These are phyloP conservation scores for Dromococcyx pavoninus DNA, from an alignment of 2,797 vertebrate species.

Conservation along the genomic window DNA sequence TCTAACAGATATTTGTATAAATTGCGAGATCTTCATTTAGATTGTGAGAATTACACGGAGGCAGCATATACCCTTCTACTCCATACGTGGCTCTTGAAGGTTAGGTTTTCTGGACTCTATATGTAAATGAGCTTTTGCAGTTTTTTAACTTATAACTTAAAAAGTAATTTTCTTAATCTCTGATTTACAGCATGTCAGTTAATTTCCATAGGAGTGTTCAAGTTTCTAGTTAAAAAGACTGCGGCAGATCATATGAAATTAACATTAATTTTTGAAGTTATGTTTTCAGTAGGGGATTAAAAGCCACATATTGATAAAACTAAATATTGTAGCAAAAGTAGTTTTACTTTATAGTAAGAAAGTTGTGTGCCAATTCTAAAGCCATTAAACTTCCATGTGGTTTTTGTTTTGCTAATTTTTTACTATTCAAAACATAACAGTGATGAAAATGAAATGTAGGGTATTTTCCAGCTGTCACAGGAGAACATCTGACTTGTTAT, in stretches of 20 bases:
- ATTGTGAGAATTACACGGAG: conserved; percentile 95
- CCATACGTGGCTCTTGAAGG: conserved; percentile 95
- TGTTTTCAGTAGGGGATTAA: not conserved
- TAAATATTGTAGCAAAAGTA: not conserved
- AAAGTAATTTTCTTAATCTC: not conserved
- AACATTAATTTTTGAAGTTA: not conserved
- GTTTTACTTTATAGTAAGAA: not conserved
- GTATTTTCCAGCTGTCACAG: not conserved
- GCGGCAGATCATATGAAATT: not conserved
- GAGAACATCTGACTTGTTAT: not conserved
- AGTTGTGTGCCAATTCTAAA: not conserved
- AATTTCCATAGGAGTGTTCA: not conserved
- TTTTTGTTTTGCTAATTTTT: not conserved
- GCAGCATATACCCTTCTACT: conserved; percentile 94
- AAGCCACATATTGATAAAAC: not conserved
- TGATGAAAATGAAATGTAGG: not conserved
- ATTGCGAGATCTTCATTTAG: conserved; percentile 93
- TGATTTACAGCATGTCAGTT: not conserved
- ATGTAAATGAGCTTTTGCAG: not conserved
- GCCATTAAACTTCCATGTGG: not conserved
- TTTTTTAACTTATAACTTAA: not conserved
- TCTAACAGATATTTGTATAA: conserved; percentile 92
- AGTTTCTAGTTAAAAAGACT: not conserved
- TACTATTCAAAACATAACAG: not conserved
- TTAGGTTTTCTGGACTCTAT: conserved; percentile 52